phyloP scores from a whole-genome alignment of 2,113 vertebrate species.

The Antigone vipio region DNA sequence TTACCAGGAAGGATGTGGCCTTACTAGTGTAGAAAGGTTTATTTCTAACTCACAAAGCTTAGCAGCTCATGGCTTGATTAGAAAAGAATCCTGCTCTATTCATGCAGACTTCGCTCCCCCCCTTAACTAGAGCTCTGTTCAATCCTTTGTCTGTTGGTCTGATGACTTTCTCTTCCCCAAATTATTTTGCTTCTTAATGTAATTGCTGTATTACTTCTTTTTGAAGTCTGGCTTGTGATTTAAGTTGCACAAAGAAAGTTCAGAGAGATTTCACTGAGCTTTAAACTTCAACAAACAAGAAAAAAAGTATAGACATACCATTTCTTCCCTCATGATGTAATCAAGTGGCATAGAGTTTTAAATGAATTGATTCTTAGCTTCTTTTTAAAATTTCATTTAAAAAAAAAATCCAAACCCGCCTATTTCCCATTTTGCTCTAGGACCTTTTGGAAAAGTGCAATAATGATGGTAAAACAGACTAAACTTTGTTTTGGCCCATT shows the following conservation, averaged over 20 bases:
- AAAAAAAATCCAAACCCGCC: background rate
- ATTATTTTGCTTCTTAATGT: background rate
- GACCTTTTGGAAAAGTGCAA: background rate
- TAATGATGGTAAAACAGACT: background rate
- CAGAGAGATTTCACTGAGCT: background rate
- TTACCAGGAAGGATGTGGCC: background rate
- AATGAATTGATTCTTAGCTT: background rate
- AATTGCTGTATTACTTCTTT: background rate
- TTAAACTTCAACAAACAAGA: background rate
- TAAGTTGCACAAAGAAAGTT: background rate
- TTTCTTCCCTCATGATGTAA: background rate
- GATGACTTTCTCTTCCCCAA: background rate
- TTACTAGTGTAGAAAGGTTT: background rate
- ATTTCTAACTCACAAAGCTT: background rate
- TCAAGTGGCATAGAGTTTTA: background rate
- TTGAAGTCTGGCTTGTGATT: background rate
- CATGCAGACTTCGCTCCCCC: rapidly evolving
- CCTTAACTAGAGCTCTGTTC: background rate
- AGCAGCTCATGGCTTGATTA: background rate
- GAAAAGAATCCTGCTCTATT: background rate
- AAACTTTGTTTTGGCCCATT: background rate
- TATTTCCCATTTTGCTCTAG: background rate
- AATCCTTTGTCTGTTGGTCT: background rate
- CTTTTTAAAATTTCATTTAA: background rate
- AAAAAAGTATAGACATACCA: background rate